Conservation (phyloP, 1,140 invertebrate species). For the Drosophila obscura region DNA sequence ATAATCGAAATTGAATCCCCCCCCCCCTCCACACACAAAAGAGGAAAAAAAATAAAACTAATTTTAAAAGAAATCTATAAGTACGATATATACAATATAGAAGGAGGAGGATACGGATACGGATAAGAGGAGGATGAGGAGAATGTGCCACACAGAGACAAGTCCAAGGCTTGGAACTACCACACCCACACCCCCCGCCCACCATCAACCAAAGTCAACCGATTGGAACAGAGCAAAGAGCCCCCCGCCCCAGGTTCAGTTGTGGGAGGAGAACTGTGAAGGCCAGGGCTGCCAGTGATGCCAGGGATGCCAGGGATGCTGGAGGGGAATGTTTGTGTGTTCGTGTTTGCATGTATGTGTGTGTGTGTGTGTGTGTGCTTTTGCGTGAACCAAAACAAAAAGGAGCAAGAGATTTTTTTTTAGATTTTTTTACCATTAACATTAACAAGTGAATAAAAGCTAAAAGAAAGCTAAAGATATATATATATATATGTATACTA, state of each 20-base stretch:
- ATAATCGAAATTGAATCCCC: too few species aligned
- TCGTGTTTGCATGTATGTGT: neutral
- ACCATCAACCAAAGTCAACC: neutral
- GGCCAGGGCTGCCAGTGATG: neutral
- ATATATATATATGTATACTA: constrained; percentile 1
- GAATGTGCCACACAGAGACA: constrained; percentile 28
- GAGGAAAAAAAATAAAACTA: constrained; percentile 13
- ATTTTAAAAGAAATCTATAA: constrained; percentile 22
- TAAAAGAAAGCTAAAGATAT: neutral
- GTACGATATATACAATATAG: constrained; percentile 12
- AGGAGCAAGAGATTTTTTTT: constrained; percentile 57
- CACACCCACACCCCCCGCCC: too few species aligned
- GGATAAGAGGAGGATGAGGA: neutral
- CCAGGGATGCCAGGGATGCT: too few species aligned
- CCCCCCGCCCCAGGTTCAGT: too few species aligned
- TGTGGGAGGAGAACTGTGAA: too few species aligned
- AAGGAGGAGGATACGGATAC: neutral
- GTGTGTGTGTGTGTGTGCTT: constrained; percentile 1
- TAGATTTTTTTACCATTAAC: constrained; percentile 73
- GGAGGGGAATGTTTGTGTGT: too few species aligned
- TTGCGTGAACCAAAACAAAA: constrained; percentile 25
- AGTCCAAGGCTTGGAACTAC: constrained; percentile 24
- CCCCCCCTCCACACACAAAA: too few species aligned
- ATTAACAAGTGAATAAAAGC: constrained; percentile 29
- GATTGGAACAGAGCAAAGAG: neutral